These are phyloP conservation scores for Axinella damicornis DNA, from an alignment of 37 sponge, comb jelly and placozoan species.

Conservation along the genomic window DNA sequence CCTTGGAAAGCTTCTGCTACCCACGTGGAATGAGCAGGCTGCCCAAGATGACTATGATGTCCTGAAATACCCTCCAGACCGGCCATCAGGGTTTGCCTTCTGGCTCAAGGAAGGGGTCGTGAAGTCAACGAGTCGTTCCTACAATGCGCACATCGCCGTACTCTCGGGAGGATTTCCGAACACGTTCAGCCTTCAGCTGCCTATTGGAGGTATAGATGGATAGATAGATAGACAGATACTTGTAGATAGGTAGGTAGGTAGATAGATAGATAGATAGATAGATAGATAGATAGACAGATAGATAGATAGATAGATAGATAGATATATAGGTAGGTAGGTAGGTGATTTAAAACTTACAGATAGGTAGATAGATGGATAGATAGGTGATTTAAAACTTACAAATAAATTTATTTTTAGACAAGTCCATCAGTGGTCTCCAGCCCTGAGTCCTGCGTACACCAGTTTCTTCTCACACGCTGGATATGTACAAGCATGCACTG, in stretches of 20 bases:
- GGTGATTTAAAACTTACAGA: too few relatives aligned
- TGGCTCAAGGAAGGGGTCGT: conserved; percentile 12
- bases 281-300: too few relatives aligned
- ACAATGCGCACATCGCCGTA: conserved; percentile 48
- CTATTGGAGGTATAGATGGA: conserved; percentile 29
- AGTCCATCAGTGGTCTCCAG: too few relatives aligned
- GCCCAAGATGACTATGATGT: conserved; percentile 10
- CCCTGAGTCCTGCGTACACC: too few relatives aligned
- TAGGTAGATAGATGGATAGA: too few relatives aligned
- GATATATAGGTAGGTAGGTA: too few relatives aligned
- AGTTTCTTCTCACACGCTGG: too few relatives aligned
- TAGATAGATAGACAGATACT: neutral
- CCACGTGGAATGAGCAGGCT: neutral
- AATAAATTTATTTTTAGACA: too few relatives aligned
- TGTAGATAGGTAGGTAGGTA: too few relatives aligned
- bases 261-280: too few relatives aligned
- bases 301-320: too few relatives aligned
- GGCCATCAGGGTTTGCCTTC: conserved; percentile 2
- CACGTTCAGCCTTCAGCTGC: conserved; percentile 40
- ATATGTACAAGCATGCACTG: conserved; percentile 3
- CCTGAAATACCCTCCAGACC: neutral
- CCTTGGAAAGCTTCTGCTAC: neutral
- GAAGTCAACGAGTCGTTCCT: conserved; percentile 17
- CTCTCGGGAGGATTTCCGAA: conserved; percentile 22
- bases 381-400: too few relatives aligned